These are phyloP conservation scores for Megalurothrips usitatus DNA, from an alignment of 2,888 invertebrate genomes.

Conservation along the genomic window DNA sequence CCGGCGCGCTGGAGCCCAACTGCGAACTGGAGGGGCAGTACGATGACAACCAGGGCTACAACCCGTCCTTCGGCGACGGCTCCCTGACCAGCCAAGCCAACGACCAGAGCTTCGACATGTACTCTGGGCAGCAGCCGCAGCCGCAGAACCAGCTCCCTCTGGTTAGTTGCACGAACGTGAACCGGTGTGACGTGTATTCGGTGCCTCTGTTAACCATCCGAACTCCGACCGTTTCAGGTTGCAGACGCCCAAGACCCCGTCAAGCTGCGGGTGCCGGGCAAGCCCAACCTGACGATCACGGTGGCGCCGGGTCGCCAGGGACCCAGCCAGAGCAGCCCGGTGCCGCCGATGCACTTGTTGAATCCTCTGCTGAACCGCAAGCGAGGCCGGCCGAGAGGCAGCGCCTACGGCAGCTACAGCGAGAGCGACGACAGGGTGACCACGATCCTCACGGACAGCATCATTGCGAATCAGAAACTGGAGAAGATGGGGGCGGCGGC, in stretches of 20 bases:
- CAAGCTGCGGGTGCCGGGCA: background rate
- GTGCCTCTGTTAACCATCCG: background rate
- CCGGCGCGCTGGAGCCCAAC: conserved; percentile 9
- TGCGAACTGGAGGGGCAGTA: conserved; percentile 2
- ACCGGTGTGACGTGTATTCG: background rate
- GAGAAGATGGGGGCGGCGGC: background rate
- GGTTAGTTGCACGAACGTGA: background rate
- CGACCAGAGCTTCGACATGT: background rate
- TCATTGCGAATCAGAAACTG: background rate
- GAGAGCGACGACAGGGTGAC: conserved; percentile 7
- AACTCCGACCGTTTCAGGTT: background rate
- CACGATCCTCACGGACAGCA: background rate
- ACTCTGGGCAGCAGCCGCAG: background rate
- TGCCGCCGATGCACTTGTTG: background rate
- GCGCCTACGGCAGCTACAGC: background rate
- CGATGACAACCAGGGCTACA: background rate
- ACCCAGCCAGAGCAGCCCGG: background rate
- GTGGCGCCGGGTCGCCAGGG: background rate
- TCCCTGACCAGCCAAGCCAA: background rate
- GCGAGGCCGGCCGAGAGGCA: background rate
- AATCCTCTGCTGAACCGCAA: background rate
- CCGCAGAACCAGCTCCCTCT: background rate
- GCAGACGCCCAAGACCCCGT: background rate
- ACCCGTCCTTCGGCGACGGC: background rate
- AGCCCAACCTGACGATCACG: background rate